phyloP scores from a whole-genome alignment of 2,797 vertebrate species.

The Diplodus puntazzo region DNA sequence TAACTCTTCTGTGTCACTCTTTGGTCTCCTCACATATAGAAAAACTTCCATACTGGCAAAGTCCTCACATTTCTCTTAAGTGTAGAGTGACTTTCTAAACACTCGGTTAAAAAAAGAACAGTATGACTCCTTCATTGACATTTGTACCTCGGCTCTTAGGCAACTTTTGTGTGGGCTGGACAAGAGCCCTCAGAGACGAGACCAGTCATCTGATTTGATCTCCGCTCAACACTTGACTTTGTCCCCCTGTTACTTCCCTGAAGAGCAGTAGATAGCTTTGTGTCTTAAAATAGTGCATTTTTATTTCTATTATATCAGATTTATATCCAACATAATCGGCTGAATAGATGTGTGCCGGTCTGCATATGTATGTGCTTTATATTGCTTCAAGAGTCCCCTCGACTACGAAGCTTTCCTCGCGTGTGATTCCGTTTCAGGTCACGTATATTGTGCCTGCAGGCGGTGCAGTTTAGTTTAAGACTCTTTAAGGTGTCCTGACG shows the following conservation, averaged over 20 bases:
- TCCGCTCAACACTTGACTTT: constrained; percentile 4
- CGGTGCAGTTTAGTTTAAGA: constrained; percentile 28
- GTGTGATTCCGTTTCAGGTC: constrained; percentile 25
- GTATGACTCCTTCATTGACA: constrained; percentile 2
- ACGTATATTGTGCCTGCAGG: constrained; percentile 22
- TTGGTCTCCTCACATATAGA: background rate
- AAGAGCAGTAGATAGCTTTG: background rate
- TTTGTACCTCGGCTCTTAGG: background rate
- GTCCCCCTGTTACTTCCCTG: background rate
- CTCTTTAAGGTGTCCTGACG: constrained; percentile 23
- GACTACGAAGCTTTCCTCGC: constrained; percentile 8
- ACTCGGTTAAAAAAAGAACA: constrained; percentile 11
- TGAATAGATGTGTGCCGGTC: background rate
- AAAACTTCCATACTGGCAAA: background rate
- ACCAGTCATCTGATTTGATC: constrained; percentile 11
- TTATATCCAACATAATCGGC: background rate
- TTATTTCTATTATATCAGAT: background rate
- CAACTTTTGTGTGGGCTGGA: constrained; percentile 23
- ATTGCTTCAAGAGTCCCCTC: background rate
- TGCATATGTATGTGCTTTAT: constrained; percentile 15
- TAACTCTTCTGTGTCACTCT: background rate
- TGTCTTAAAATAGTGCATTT: constrained; percentile 1
- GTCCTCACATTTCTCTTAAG: background rate
- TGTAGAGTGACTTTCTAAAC: background rate
- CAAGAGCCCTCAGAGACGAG: background rate